Evolutionary conservation across 2,113 vertebrate species (phyloP).

Genomic region (Oreochromis spilurus): DNA sequence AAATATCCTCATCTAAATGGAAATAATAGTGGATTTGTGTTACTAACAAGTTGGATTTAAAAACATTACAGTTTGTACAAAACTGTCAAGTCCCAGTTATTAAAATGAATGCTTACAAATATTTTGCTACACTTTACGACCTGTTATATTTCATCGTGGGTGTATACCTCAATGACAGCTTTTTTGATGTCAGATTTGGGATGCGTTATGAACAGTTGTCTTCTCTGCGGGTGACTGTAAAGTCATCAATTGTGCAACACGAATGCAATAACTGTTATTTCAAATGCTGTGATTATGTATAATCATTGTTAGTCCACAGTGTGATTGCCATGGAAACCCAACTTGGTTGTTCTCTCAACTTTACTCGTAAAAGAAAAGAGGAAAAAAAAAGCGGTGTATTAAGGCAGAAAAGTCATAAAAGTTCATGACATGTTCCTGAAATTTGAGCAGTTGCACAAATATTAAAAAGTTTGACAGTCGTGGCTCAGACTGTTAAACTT

Average conservation of each 20-base stretch:
- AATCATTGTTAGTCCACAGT: background rate
- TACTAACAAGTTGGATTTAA: background rate
- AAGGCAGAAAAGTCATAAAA: background rate
- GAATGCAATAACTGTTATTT: background rate
- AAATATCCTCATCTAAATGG: background rate
- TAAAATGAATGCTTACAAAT: background rate
- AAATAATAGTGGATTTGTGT: background rate
- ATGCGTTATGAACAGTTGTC: background rate
- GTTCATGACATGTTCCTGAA: background rate
- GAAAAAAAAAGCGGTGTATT: background rate
- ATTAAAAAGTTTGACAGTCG: background rate
- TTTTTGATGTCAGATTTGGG: background rate
- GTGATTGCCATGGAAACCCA: conserved; percentile 8
- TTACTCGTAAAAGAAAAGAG: background rate
- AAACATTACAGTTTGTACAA: background rate
- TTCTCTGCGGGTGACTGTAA: background rate
- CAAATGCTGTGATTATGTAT: background rate
- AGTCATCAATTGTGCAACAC: background rate
- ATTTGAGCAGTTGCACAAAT: background rate
- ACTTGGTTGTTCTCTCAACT: background rate
- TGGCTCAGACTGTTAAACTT: background rate
- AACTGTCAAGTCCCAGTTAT: background rate
- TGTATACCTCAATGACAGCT: background rate
- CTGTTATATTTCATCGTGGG: background rate
- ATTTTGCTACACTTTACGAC: background rate